Evolutionary conservation across 2,888 invertebrate species (phyloP), one percentile per base, ranked within the genome.

Genomic region (Crossocerus cetratus): DNA sequence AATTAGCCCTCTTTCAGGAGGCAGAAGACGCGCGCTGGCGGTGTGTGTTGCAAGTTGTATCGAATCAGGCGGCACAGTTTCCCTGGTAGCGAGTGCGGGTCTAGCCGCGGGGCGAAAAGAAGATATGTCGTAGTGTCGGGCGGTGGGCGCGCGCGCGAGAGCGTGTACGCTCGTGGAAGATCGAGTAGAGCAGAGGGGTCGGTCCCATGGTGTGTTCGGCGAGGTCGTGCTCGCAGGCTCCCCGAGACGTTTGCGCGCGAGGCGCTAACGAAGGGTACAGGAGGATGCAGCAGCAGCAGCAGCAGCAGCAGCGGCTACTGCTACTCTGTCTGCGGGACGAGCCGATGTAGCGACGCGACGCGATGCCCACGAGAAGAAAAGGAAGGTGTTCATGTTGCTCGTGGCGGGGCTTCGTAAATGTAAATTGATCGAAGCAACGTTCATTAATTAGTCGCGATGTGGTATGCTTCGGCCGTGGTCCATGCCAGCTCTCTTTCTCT

Each of bases 371-470:
- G 65, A 60, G 60, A 69, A 57, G 56, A 68, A 66, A 72, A 60
- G 61, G 70, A 56, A 44, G 21, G 16, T 42, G 65, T 65, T 72
- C 73, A 67, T 69, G 71, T 69, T 71, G 67, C 59, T 68, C 69
- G 43, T 65, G 43, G 60, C 63, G 69, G 74, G 76, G 71, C 84
- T 84, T 82, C 77, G 88, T 89, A 88, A 89, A 89, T 89, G 88
- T 89, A 89, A 89, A 89, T 89, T 84, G 86, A 88, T 87, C 85
- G 85, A 75, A 85, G 88, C 83, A 83, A 88, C 87, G 87, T 89
- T 89, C 88, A 86, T 89, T 89, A 89, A 89, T 89, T 89, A 89
- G 89, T 89, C 89, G 84, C 76, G 77, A 85, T 81, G 83, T 86
- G 82, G 86, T 87, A 83, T 84, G 85, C 83, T 81, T 76, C 76